These are phyloP conservation scores for Myripristis jacobus DNA, from an alignment of 2,797 vertebrate species.

Conservation along the genomic window DNA sequence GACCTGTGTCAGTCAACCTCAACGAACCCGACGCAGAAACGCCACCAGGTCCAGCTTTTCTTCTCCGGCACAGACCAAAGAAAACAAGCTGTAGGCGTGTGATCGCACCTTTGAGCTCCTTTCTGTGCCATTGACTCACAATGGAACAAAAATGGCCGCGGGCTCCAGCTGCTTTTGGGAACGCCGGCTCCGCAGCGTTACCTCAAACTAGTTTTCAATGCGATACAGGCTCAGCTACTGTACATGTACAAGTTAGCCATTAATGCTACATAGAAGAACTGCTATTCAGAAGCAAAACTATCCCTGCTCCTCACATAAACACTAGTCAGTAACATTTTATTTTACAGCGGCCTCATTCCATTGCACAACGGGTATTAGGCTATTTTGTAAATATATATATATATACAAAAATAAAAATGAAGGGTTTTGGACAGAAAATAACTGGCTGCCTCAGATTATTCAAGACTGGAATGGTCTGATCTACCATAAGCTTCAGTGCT, in stretches of 20 bases:
- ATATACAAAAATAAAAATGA: too few species aligned
- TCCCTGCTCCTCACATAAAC: slow-evolving; percentile 14
- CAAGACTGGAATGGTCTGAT: too few species aligned
- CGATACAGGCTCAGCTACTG: slow-evolving; percentile 41
- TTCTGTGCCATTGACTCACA: slow-evolving; percentile 26
- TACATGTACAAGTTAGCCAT: slow-evolving; percentile 50
- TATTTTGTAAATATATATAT: too few species aligned
- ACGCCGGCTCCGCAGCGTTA: slow-evolving; percentile 20
- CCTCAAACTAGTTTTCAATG: slow-evolving; percentile 22
- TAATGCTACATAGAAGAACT: slow-evolving; percentile 61
- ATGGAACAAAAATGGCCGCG: slow-evolving; percentile 6
- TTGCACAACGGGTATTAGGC: neutral
- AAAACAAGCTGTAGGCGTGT: too few species aligned
- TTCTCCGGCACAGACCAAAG: too few species aligned
- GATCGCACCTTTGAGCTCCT: too few species aligned
- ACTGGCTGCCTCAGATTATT: too few species aligned
- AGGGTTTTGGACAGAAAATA: too few species aligned
- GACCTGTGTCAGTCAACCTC: neutral
- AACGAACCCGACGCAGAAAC: too few species aligned
- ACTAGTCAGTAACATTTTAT: slow-evolving; percentile 7
- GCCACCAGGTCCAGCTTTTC: too few species aligned
- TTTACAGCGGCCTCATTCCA: slow-evolving; percentile 5
- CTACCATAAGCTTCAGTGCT: neutral
- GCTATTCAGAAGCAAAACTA: slow-evolving; percentile 47
- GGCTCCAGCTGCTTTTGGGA: slow-evolving; percentile 24